Evolutionary conservation across 2,113 vertebrate species (phyloP).

Genomic region (Etia nguti): DNA sequence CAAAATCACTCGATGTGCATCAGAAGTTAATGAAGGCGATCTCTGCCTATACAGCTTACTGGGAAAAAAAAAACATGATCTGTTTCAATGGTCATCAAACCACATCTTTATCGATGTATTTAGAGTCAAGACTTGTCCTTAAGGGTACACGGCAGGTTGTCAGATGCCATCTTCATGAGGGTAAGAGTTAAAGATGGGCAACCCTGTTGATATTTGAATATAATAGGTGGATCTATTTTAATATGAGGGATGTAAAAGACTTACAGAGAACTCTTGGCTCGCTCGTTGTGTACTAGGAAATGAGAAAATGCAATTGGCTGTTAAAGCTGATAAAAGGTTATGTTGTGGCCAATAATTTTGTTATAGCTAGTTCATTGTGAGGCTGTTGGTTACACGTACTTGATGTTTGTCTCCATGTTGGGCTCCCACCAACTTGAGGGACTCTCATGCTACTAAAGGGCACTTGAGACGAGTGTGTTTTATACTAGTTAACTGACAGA

Average conservation of each 20-base stretch:
- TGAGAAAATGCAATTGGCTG: background rate
- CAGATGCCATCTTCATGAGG: background rate
- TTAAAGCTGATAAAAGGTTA: background rate
- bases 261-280: background rate
- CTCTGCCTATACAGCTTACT: background rate
- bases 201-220: background rate
- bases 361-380: background rate
- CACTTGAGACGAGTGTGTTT: background rate
- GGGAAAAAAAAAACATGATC: rapidly evolving
- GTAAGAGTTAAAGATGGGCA: background rate
- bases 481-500: background rate
- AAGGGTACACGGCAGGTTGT: background rate
- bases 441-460: background rate
- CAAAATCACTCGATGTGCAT: background rate
- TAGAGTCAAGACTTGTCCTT: background rate
- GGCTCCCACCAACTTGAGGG: background rate
- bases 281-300: background rate
- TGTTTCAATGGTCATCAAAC: background rate
- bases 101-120: background rate
- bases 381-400: background rate
- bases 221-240: background rate
- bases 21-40: background rate
- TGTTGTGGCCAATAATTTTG: background rate
- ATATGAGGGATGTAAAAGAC: background rate
- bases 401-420: background rate